phyloP scores from a whole-genome alignment of 2,797 vertebrate genomes.

The Meriones psammophilus region DNA sequence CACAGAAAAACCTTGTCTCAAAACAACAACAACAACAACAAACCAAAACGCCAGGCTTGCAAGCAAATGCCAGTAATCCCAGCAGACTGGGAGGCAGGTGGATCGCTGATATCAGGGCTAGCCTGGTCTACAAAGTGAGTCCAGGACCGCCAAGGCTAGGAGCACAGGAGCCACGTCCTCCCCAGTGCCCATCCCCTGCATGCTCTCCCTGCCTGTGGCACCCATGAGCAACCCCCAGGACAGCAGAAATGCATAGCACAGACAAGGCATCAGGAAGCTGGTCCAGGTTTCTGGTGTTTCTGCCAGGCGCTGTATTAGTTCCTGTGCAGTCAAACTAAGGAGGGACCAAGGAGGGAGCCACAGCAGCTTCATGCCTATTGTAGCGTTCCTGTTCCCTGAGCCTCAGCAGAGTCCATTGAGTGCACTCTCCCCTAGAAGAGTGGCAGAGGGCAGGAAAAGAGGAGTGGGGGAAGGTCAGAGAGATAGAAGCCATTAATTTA shows the following conservation, averaged over 20 bases:
- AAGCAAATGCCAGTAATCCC: not conserved
- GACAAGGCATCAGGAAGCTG: not conserved
- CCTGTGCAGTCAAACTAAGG: not conserved
- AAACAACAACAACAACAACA: too few relatives aligned
- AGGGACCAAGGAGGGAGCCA: not conserved
- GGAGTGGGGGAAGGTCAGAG: too few relatives aligned
- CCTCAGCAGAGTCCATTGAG: not conserved
- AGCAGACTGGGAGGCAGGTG: not conserved
- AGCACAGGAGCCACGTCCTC: not conserved
- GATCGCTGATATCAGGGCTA: not conserved
- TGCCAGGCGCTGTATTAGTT: too few relatives aligned
- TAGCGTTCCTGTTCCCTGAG: not conserved
- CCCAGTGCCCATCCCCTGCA: not conserved
- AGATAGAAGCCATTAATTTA: not conserved
- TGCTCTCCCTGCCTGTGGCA: not conserved
- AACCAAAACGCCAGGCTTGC: too few relatives aligned
- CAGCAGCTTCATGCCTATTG: not conserved
- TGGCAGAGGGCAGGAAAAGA: too few relatives aligned
- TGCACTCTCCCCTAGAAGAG: too few relatives aligned
- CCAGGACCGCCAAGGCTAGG: not conserved
- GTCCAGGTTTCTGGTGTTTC: not conserved
- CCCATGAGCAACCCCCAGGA: not conserved
- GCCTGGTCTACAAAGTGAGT: not conserved
- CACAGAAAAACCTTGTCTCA: not conserved
- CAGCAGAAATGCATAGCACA: not conserved